These are phyloP conservation scores for Schizaphis graminum DNA, from an alignment of 2,888 invertebrate genomes.

Conservation along the genomic window DNA sequence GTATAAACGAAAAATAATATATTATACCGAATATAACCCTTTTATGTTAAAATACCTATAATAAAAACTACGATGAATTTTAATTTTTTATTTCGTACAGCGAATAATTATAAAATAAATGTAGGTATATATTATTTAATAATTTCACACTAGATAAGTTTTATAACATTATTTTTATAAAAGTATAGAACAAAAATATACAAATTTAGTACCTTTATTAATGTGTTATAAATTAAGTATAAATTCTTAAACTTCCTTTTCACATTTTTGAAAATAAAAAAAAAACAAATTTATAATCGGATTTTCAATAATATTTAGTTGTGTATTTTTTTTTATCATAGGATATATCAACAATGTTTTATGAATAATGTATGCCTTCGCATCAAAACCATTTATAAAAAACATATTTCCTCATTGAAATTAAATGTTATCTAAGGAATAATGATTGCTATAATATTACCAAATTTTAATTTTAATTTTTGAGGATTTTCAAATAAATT, in stretches of 20 bases:
- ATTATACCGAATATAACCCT: neutral
- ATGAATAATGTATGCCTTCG: neutral
- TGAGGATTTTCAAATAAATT: neutral
- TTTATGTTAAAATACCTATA: neutral
- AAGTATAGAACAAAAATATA: neutral
- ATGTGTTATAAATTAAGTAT: neutral
- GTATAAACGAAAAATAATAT: neutral
- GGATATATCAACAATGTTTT: neutral
- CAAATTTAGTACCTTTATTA: neutral
- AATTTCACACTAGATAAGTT: neutral
- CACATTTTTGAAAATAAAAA: neutral
- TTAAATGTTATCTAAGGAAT: neutral
- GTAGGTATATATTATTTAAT: neutral
- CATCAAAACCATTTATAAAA: neutral
- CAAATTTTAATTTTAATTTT: neutral
- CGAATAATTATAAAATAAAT: neutral
- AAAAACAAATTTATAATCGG: neutral
- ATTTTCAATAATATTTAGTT: neutral
- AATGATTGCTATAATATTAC: neutral
- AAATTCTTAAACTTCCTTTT: neutral
- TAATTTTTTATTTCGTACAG: neutral
- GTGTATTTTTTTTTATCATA: neutral
- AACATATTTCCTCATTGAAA: neutral
- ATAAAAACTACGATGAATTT: neutral
- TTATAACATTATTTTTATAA: neutral